These are phyloP conservation scores for Nannoperca obscura DNA, from an alignment of 2,797 vertebrate species.

Conservation along the genomic window DNA sequence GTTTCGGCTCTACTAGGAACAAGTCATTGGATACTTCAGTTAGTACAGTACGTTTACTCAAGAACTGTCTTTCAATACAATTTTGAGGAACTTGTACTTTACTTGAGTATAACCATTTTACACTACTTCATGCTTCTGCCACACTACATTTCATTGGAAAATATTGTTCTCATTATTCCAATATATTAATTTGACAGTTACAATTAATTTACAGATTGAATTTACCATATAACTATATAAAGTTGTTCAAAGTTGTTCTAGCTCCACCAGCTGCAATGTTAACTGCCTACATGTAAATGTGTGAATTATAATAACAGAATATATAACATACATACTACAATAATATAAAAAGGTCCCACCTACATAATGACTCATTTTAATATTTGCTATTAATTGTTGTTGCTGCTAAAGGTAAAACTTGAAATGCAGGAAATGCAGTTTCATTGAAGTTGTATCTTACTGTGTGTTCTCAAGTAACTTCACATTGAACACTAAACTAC, in stretches of 20 bases:
- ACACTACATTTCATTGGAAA: background rate
- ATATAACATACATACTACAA: background rate
- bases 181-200: background rate
- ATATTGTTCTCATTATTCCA: background rate
- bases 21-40: background rate
- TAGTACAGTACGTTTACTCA: background rate
- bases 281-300: background rate
- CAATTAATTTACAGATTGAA: background rate
- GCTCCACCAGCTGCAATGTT: background rate
- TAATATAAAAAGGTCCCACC: background rate
- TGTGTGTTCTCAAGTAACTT: background rate
- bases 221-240: too few species aligned
- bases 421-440: background rate
- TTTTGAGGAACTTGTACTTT: background rate
- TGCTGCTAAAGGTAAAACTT: background rate
- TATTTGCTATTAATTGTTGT: background rate
- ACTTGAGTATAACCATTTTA: background rate
- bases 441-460: background rate
- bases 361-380: background rate
- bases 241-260: too few species aligned
- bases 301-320: background rate
- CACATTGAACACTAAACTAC: background rate
- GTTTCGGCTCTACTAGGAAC: background rate
- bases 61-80: background rate
- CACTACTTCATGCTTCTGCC: background rate